Evolutionary conservation across 2,888 invertebrate genomes (phyloP).

Genomic region (Antheraea yamamai): DNA sequence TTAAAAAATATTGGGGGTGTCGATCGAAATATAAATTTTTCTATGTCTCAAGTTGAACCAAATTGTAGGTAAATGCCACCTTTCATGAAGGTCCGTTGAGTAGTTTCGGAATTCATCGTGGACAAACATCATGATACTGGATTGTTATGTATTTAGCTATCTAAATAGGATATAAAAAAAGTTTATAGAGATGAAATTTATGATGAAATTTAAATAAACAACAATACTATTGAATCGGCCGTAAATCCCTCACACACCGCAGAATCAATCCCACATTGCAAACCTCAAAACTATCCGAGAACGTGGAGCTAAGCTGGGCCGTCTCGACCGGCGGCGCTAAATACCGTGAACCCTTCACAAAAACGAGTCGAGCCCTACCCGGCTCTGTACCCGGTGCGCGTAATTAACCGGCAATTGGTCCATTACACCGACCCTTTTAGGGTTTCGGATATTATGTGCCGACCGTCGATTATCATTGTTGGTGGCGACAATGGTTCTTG

Average conservation of each 20-base stretch:
- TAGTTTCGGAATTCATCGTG: too few relatives aligned
- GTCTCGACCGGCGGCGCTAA: constrained; percentile 20
- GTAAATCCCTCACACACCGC: constrained; percentile 12
- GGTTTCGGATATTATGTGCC: constrained; percentile 55
- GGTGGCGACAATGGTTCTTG: constrained; percentile 24
- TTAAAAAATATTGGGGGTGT: too few relatives aligned
- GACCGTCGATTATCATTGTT: constrained; percentile 58
- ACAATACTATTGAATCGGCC: neutral
- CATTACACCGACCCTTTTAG: constrained; percentile 61
- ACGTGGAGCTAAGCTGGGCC: constrained; percentile 23
- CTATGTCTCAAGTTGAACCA: too few relatives aligned
- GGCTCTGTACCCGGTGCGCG: constrained; percentile 33
- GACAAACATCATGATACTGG: too few relatives aligned
- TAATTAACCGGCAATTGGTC: constrained; percentile 66
- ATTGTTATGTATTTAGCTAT: too few relatives aligned
- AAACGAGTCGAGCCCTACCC: constrained; percentile 22
- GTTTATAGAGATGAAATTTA: neutral
- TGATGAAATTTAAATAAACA: neutral
- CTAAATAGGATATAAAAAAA: neutral
- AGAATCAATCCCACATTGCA: constrained; percentile 18
- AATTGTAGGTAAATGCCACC: too few relatives aligned
- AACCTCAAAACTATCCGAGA: constrained; percentile 29
- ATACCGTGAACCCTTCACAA: constrained; percentile 36
- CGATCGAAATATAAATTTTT: too few relatives aligned
- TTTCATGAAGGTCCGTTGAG: too few relatives aligned